A percentile compares a stretch with the other conserved stretches of the same genome.
These are phyloP conservation scores for Agrochola lota DNA, from an alignment of 2,888 invertebrate species.

Conservation along the genomic window DNA sequence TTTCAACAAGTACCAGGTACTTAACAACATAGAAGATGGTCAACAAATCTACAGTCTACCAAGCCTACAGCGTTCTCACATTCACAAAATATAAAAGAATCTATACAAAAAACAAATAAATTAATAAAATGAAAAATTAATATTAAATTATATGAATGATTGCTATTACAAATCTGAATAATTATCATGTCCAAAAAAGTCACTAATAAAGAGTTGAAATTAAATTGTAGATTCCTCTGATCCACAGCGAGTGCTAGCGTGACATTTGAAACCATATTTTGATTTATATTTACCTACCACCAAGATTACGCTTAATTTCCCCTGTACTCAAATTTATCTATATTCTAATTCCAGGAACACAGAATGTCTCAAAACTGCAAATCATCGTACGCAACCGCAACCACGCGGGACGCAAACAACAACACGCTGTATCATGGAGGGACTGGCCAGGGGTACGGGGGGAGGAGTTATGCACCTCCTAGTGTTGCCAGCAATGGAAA, in stretches of 20 bases:
- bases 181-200: too few relatives aligned
- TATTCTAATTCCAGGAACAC: slow-evolving; percentile 61
- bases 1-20: too few relatives aligned
- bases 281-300: background rate
- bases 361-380: slow-evolving; percentile 91
- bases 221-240: background rate
- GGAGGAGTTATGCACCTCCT: slow-evolving; percentile 82
- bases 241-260: background rate
- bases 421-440: slow-evolving; percentile 89
- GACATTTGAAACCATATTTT: background rate
- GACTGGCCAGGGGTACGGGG: slow-evolving; percentile 78
- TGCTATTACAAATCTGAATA: too few relatives aligned
- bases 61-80: too few relatives aligned
- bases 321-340: background rate
- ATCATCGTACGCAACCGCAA: slow-evolving; percentile 86
- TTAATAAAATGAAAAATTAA: too few relatives aligned
- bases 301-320: background rate
- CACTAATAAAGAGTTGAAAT: too few relatives aligned
- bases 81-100: too few relatives aligned
- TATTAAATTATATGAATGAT: too few relatives aligned
- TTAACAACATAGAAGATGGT: too few relatives aligned
- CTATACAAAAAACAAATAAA: too few relatives aligned
- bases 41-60: too few relatives aligned
- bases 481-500: slow-evolving; percentile 78
- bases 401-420: slow-evolving; percentile 91